Percentiles rank a stretch among this genome's conserved stretches.
Evolutionary conservation across 2,797 vertebrate species (phyloP).

Genomic region (Eurystomus glaucurus): DNA sequence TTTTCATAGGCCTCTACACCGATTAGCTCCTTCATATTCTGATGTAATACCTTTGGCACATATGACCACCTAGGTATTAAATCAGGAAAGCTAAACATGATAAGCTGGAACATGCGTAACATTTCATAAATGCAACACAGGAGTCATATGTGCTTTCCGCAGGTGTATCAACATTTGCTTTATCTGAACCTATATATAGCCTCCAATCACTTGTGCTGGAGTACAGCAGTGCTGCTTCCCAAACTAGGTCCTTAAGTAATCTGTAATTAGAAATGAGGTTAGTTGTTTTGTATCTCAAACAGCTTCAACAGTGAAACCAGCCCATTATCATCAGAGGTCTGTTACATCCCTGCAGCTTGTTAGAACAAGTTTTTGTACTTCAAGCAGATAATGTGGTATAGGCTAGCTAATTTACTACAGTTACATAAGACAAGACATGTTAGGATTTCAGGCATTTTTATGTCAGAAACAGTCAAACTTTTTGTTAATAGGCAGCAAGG

Average conservation of each 20-base stretch:
- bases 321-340: conserved; percentile 14
- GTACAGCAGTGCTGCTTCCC: neutral
- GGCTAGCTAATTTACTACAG: conserved; percentile 1
- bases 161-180: neutral
- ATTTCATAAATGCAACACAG: neutral
- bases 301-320: neutral
- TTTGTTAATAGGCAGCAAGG: neutral
- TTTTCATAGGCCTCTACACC: neutral
- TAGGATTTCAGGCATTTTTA: neutral
- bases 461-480: neutral
- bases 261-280: neutral
- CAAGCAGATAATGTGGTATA: neutral
- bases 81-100: neutral
- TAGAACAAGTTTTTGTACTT: conserved; percentile 1
- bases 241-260: neutral
- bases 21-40: neutral
- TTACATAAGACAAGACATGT: neutral
- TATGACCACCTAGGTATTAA: neutral
- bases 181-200: neutral
- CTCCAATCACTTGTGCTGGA: neutral
- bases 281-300: neutral
- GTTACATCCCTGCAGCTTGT: neutral
- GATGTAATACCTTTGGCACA: neutral
- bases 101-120: neutral
- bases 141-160: neutral